Conservation (phyloP, 2,797 vertebrate species). For the Acridotheres tristis region DNA sequence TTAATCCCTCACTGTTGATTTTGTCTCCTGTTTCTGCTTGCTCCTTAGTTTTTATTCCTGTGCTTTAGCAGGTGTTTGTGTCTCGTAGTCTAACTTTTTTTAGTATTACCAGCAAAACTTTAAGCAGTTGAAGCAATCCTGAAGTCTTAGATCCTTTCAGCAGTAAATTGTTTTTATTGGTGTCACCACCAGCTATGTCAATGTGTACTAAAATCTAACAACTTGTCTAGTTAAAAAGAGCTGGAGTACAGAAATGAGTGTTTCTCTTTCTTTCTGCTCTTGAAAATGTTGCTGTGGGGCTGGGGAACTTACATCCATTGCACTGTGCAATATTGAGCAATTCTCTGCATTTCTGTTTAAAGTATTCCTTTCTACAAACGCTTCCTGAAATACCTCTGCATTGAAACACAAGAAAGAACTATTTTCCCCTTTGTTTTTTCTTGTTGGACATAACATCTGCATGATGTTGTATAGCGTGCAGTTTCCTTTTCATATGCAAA, state of each 20-base stretch:
- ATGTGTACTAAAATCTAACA: constrained; percentile 47
- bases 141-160: constrained; percentile 31
- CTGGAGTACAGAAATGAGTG: constrained; percentile 4
- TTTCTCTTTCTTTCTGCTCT: constrained; percentile 4
- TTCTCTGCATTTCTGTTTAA: not conserved
- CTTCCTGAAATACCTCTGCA: not conserved
- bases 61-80: constrained; percentile 8
- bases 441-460: not conserved
- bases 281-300: not conserved
- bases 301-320: not conserved
- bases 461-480: not conserved
- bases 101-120: constrained; percentile 42
- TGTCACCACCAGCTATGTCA: constrained; percentile 58
- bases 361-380: not conserved
- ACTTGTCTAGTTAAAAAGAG: constrained; percentile 53
- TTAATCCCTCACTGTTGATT: not conserved
- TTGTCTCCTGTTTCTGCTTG: not conserved
- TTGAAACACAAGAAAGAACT: not conserved
- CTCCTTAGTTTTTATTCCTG: constrained; percentile 23
- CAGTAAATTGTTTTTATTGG: constrained; percentile 67
- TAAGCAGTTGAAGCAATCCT: not conserved
- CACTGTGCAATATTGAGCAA: not conserved
- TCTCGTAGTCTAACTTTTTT: constrained; percentile 25
- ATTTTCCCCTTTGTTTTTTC: not conserved
- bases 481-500: not conserved